Percentiles rank a stretch among this genome's conserved stretches.
phyloP scores from a whole-genome alignment of 1,140 invertebrate species.

The Calliphora vicina region DNA sequence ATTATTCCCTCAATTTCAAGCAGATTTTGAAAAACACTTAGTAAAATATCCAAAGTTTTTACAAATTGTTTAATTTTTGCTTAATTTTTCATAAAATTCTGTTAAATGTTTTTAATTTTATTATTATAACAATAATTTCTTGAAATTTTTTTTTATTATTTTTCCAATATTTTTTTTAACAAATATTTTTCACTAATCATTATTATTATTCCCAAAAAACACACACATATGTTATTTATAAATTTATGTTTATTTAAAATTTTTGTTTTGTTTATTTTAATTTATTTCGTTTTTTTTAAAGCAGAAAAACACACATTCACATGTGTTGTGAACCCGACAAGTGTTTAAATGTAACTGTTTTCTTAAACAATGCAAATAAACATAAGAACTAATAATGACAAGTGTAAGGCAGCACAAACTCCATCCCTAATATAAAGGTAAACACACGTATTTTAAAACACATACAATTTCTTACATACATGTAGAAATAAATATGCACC shows the following conservation, averaged over 20 bases:
- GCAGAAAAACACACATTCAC: not conserved
- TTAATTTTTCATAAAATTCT: no score
- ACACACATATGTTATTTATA: no score
- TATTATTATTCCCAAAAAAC: no score
- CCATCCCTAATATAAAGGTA: not conserved
- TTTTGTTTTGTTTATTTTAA: not conserved
- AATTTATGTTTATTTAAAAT: not conserved
- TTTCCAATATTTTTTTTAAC: not conserved
- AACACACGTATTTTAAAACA: not conserved
- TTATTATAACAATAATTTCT: no score
- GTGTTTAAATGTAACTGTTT: constrained; percentile 30
- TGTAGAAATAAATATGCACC: not conserved
- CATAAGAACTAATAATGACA: constrained; percentile 14
- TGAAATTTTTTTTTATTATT: no score
- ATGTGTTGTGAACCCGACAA: constrained; percentile 28
- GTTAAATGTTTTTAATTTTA: no score
- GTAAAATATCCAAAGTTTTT: no score
- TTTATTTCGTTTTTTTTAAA: not conserved
- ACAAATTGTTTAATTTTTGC: no score
- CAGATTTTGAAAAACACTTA: no score
- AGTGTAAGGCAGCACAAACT: not conserved
- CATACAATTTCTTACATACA: not conserved
- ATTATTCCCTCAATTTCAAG: no score
- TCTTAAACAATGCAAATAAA: constrained; percentile 30
- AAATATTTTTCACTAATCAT: no score